Base-by-base conservation (phyloP, 2,113 vertebrate species). In the Ranitomeya imitator region DNA sequence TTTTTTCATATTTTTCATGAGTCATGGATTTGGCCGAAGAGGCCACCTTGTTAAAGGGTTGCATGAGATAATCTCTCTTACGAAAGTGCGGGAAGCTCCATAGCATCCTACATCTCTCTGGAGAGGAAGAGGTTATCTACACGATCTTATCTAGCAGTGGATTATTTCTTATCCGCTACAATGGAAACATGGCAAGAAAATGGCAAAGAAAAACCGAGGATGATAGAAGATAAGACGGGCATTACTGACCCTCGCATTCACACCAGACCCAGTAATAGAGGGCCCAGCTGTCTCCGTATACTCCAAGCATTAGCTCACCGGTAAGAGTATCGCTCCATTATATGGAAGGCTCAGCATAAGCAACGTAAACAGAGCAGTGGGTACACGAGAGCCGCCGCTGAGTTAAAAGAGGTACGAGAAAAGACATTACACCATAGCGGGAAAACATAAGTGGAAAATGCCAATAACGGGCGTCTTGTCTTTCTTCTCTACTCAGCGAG, bases 361-460 rank as follows among this genome's bases (percentile, higher is more conserved):
- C 76, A 83, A 77, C 54, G 69, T 77, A 88, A 83, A 84, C 87
- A 88, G 79, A 83, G 67, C 86, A 83, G 86, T 31, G 54, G 87
- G 87, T 78, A 84, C 52, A 51, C 65, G 57, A 11, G 51, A 87
- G 78, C 77, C 45, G 63, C 86, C 52, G 61, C 78, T 87, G 86
- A 59, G 86, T 87, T 87, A 87, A 86, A 78, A 87, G 63, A 87
- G 54, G 19, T 63, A 69, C 37, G 77, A 79, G 45, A 67, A 71
- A 45, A 80, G 51, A 80, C 77, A 87, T 79, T 87, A 69, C 23
- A 63, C 16, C 78, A 81, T 12, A 71, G 77, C 61, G 11, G 11
- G 21, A 78, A 14, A 86, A 78, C 18, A 7, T 60, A 9, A 55
- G 54, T 14, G 16, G 63, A 26, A 84, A 26, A 54, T 69, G 63